A percentile compares a stretch with the other conserved stretches of the same genome.
These are phyloP conservation scores for Rhingia campestris DNA, from an alignment of 2,888 invertebrate species.

Conservation along the genomic window DNA sequence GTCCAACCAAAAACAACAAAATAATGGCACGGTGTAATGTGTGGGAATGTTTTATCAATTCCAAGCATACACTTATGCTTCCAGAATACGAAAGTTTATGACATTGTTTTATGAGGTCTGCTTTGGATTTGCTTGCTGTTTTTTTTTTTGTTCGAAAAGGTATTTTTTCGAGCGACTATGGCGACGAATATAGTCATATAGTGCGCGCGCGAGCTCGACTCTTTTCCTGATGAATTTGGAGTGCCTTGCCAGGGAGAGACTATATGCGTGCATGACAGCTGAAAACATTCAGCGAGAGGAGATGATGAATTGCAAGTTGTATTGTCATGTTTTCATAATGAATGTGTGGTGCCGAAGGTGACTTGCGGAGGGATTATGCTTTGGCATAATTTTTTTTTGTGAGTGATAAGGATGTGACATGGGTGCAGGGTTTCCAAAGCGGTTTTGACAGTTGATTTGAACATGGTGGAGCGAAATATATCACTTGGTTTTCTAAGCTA, in stretches of 20 bases:
- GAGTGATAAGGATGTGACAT: slow-evolving; percentile 6
- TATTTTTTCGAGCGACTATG: slow-evolving; percentile 43
- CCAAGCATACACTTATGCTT: slow-evolving; percentile 75
- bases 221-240: slow-evolving; percentile 55
- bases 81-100: slow-evolving; percentile 74
- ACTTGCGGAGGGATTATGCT: slow-evolving; percentile 27
- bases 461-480: too few relatives aligned
- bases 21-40: slow-evolving; percentile 75
- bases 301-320: slow-evolving; percentile 68
- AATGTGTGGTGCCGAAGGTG: slow-evolving; percentile 17
- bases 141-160: slow-evolving; percentile 23
- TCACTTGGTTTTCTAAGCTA: too few relatives aligned
- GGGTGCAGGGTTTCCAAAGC: slow-evolving; percentile 12
- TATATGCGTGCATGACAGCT: slow-evolving; percentile 4
- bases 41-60: slow-evolving; percentile 80
- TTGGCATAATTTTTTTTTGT: background rate
- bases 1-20: slow-evolving; percentile 61
- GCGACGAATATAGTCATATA: slow-evolving; percentile 51
- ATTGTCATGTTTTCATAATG: slow-evolving; percentile 62
- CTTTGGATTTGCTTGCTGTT: slow-evolving; percentile 55
- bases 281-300: background rate
- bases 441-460: too few relatives aligned
- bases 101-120: slow-evolving; percentile 74
- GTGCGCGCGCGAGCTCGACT: slow-evolving; percentile 30
- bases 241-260: background rate